Evolutionary conservation across 1,140 invertebrate genomes (phyloP), one percentile per base, ranked within the genome.

Genomic region (Formica selysi): DNA sequence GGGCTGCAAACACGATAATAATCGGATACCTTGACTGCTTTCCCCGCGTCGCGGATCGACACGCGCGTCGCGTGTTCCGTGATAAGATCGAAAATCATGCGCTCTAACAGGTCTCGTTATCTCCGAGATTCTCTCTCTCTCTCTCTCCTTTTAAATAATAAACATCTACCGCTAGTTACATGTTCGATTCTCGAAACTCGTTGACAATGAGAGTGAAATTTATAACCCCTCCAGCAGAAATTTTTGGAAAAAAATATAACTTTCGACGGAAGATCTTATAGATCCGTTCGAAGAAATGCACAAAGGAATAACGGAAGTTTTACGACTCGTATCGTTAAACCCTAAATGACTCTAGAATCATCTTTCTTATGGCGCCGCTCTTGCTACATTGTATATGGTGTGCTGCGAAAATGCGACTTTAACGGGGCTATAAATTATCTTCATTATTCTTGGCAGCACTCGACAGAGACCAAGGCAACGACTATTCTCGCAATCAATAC

Each of bases 1-100:
- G 76, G 87, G 62, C 48, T 10, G 78, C 65, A 81, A 81, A 81
- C 61, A 67, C 61, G 87, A 86, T 89, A 89, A 89, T 89, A 88
- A 89, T 68, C 78, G 80, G 86, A 88, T 86, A 89, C 71, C 80
- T 85, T 85, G 86, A 68, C 71, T 85, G 59, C 67, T 67, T 48
- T n/a, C 67, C 85, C 73, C 80, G 61, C 67, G 22, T 19, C 4
- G 48, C 54, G 64, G 71, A 74, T 85, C 86, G 76, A 29, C 36
- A 73, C 86, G 80, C 67, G 70, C 70, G 80, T 73, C 62, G 76
- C 65, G 48, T 70, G 54, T 78, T 36, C 1, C 3, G 54, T 54
- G 79, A 71, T 81, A 81, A 81, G 26, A 81, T 81, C 65, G 26
- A 38, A 19, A 61, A 44, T 71, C 71, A 70, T 11, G 36, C 51